Evolutionary conservation across 2,113 vertebrate genomes (phyloP).

Genomic region (Loxodonta africana): DNA sequence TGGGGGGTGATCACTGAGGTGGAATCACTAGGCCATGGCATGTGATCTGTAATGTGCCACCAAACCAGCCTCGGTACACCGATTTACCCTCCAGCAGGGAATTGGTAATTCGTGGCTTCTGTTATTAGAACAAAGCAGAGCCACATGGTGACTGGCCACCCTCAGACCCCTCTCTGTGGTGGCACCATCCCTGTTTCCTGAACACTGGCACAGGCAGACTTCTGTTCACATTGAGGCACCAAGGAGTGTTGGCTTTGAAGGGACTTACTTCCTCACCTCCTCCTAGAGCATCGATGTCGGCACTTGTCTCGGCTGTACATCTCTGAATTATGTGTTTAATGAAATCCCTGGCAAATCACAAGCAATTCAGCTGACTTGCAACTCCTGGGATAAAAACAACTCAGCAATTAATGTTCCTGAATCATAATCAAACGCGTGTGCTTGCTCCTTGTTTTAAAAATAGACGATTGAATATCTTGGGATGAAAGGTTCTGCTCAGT

Average conservation of each 20-base stretch:
- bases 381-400: slow-evolving; percentile 11
- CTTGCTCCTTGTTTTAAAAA: not conserved
- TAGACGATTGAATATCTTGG: slow-evolving; percentile 3
- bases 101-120: not conserved
- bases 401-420: not conserved
- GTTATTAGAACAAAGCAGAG: not conserved
- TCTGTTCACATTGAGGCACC: not conserved
- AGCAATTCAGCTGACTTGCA: not conserved
- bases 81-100: not conserved
- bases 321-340: not conserved
- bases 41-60: not conserved
- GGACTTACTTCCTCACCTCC: not conserved
- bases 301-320: not conserved
- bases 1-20: not conserved
- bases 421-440: not conserved
- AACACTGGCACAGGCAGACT: not conserved
- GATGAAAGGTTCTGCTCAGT: not conserved
- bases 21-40: not conserved
- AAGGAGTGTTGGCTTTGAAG: not conserved
- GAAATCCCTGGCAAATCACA: not conserved
- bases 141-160: not conserved
- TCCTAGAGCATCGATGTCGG: not conserved
- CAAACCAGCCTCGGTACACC: not conserved
- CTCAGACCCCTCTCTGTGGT: not conserved
- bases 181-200: not conserved